Evolutionary conservation across 92 coral and sea anemone genomes (phyloP).

Genomic region (Plumapathes pennacea): DNA sequence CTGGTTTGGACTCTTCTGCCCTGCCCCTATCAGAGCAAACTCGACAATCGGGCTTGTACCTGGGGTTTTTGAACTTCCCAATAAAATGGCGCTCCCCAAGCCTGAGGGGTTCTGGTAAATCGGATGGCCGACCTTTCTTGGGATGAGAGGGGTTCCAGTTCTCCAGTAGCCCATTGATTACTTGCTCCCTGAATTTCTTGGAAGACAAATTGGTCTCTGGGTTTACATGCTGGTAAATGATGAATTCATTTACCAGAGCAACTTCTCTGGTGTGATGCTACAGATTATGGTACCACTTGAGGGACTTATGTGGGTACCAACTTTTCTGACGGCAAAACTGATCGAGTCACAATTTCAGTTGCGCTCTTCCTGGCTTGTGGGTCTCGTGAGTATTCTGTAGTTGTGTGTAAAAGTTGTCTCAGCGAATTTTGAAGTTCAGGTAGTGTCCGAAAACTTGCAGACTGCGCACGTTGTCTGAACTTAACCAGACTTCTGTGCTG

Average conservation of each 20-base stretch:
- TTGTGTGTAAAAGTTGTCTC: too few relatives aligned
- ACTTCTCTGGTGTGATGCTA: slow-evolving; percentile 38
- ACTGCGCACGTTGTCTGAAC: too few relatives aligned
- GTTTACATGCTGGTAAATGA: slow-evolving; percentile 18
- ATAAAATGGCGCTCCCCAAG: slow-evolving; percentile 22
- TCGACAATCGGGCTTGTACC: slow-evolving; percentile 39
- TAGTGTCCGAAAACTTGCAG: too few relatives aligned
- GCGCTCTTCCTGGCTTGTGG: too few relatives aligned
- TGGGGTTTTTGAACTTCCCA: slow-evolving; percentile 27
- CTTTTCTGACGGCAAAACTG: too few relatives aligned
- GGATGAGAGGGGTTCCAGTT: slow-evolving; percentile 9
- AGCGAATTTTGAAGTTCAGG: too few relatives aligned
- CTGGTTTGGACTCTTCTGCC: slow-evolving; percentile 47
- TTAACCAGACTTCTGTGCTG: too few relatives aligned
- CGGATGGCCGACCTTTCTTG: slow-evolving; percentile 22
- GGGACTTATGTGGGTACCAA: slow-evolving; percentile 41
- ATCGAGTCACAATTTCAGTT: too few relatives aligned
- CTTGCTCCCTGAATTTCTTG: slow-evolving; percentile 32
- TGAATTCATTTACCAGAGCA: slow-evolving; percentile 55
- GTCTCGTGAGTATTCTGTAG: too few relatives aligned
- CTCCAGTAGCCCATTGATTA: slow-evolving; percentile 21
- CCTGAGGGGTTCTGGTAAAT: slow-evolving; percentile 11
- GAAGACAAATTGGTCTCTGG: slow-evolving; percentile 13
- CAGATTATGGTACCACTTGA: slow-evolving; percentile 56
- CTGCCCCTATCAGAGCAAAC: slow-evolving; percentile 55